Evolutionary conservation across 2,113 vertebrate genomes (phyloP).

Genomic region (Otocyon megalotis): DNA sequence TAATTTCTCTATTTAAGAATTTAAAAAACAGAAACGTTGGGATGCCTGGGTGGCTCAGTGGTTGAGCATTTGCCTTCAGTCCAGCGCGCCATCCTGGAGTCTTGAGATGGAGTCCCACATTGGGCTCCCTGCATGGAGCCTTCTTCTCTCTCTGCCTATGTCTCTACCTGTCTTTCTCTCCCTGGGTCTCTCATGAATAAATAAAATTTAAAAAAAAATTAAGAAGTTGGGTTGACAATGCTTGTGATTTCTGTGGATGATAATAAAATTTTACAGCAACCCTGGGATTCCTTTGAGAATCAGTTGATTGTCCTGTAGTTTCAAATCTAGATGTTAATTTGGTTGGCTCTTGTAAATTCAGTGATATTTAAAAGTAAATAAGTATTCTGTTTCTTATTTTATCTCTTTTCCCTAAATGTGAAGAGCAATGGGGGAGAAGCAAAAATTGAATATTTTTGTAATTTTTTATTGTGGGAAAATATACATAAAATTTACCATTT

Average conservation of each 20-base stretch:
- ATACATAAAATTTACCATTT: neutral
- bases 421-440: neutral
- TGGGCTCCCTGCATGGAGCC: no score
- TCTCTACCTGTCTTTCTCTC: no score
- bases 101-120: no score
- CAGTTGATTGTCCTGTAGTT: neutral
- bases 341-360: neutral
- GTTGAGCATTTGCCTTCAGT: no score
- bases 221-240: neutral
- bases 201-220: neutral
- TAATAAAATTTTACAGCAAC: neutral
- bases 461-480: neutral
- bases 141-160: no score
- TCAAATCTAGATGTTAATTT: neutral
- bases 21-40: neutral
- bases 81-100: no score
- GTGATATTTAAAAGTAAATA: conserved; percentile 11
- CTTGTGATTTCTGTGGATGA: neutral
- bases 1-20: neutral
- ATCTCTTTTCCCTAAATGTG: neutral
- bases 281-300: neutral
- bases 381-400: neutral
- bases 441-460: neutral
- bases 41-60: no score
- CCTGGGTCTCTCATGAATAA: no score